These are phyloP conservation scores for Cheiracanthium punctorium DNA, from an alignment of 2,888 invertebrate genomes.

Conservation along the genomic window DNA sequence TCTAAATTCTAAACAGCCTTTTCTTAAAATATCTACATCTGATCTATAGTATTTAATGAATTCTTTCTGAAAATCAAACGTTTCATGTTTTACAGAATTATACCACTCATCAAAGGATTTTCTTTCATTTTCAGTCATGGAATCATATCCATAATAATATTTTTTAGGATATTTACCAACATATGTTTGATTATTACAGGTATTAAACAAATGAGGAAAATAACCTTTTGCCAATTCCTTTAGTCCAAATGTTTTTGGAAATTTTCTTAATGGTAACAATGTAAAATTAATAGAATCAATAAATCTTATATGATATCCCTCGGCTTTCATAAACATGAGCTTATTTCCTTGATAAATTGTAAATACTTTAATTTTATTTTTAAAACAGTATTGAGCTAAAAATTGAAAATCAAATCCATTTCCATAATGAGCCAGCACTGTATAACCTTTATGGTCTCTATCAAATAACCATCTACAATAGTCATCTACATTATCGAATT, in stretches of 20 bases:
- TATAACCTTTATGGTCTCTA: not conserved
- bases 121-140: not conserved
- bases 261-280: not conserved
- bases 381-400: constrained; percentile 27
- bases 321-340: not conserved
- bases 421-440: constrained; percentile 29
- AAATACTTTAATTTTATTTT: constrained; percentile 20
- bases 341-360: constrained; percentile 20
- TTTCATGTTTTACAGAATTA: constrained; percentile 16
- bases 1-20: constrained; percentile 24
- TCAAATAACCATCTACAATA: not conserved
- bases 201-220: constrained; percentile 27
- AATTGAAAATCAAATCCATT: constrained; percentile 26
- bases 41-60: constrained; percentile 14
- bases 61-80: constrained; percentile 25
- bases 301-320: constrained; percentile 7
- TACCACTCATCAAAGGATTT: constrained; percentile 10
- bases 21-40: constrained; percentile 27
- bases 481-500: constrained; percentile 9
- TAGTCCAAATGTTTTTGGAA: constrained; percentile 20
- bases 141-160: constrained; percentile 23
- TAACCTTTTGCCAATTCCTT: constrained; percentile 11
- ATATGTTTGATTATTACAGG: constrained; percentile 11
- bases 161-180: constrained; percentile 25
- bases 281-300: constrained; percentile 23